phyloP scores from a whole-genome alignment of 2,888 invertebrate species.

The Athalia rosae region DNA sequence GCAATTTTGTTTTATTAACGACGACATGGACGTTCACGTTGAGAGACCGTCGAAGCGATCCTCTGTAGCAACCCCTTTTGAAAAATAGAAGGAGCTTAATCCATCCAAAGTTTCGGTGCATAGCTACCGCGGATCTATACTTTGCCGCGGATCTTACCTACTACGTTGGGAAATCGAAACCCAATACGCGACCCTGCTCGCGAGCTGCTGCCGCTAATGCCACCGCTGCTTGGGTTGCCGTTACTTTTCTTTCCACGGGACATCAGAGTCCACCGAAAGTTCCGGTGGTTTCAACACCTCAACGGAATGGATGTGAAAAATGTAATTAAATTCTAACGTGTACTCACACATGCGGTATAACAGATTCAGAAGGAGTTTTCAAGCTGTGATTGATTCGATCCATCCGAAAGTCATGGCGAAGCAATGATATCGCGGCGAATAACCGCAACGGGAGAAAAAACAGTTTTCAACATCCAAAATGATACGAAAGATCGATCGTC shows the following conservation, averaged over 20 bases:
- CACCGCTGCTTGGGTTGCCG: neutral
- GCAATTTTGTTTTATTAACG: slow-evolving; percentile 31
- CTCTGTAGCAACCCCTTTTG: neutral
- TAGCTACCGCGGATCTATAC: neutral
- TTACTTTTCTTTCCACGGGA: too few relatives aligned
- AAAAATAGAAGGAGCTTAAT: slow-evolving; percentile 26
- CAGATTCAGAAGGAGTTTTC: too few relatives aligned
- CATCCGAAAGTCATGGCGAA: too few relatives aligned
- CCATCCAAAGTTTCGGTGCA: slow-evolving; percentile 6
- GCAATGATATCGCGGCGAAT: too few relatives aligned
- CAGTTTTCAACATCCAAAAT: too few relatives aligned
- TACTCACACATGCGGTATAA: too few relatives aligned
- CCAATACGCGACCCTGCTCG: neutral
- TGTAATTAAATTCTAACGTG: slow-evolving; percentile 13
- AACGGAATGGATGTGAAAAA: slow-evolving; percentile 3
- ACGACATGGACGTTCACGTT: neutral
- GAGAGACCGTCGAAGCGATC: slow-evolving; percentile 18
- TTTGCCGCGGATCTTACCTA: too few relatives aligned
- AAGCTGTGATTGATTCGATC: too few relatives aligned
- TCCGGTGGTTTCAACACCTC: neutral
- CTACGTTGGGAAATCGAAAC: neutral
- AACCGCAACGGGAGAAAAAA: too few relatives aligned
- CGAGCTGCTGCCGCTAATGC: neutral
- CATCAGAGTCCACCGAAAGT: neutral
- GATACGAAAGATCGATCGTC: too few relatives aligned